Evolutionary conservation across 2,113 vertebrate species (phyloP), one percentile per base, ranked within the genome.

Genomic region (Thymallus thymallus): DNA sequence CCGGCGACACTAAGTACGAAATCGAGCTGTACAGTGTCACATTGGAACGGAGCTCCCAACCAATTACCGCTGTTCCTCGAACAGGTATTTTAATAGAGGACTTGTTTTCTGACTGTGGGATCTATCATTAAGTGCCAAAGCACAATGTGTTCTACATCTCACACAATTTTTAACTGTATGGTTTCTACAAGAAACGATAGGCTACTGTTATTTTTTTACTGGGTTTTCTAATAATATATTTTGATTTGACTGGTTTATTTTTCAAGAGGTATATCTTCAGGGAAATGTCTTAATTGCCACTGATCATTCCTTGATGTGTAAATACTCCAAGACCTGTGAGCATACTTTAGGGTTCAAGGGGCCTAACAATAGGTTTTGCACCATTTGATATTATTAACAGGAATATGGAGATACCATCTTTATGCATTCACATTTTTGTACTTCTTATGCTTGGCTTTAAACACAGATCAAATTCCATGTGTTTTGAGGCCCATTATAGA

Each of bases 21-120:
- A 94, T 98, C 78, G 96, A 97, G 82, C 94, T 99, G 85, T 96
- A 95, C 71, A 96, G 97, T 84, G 12, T 95, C 89, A 89, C 93
- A 62, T 84, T 91, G 89, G 96, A 95, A 91, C 93, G 85, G 4
- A 95, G 94, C 65, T 98, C 96, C 73, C 95, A 96, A 35, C 93
- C 97, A 0, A 58, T 97, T 84, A 94, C 87, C 75, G 84, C 93
- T 63, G 74, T 94, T 77, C 96, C 94, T 83, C 93, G 92, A 82
- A 98, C 97, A 98, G 97, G 97, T 98, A 97, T 45, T 73, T 22
- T 30, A 46, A 51, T n/a, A 68, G 41, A 35, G 3, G 9, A 18
- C 16, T 14, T 30, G 2, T 7, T 63, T 61, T 61, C 6, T 23
- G 22, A 7, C 20, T 2, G 41, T 26, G 26, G 26, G 26, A 45